Evolutionary conservation across 2,888 invertebrate genomes (phyloP), one percentile per base, ranked within the genome.

Genomic region (Apamea anceps): DNA sequence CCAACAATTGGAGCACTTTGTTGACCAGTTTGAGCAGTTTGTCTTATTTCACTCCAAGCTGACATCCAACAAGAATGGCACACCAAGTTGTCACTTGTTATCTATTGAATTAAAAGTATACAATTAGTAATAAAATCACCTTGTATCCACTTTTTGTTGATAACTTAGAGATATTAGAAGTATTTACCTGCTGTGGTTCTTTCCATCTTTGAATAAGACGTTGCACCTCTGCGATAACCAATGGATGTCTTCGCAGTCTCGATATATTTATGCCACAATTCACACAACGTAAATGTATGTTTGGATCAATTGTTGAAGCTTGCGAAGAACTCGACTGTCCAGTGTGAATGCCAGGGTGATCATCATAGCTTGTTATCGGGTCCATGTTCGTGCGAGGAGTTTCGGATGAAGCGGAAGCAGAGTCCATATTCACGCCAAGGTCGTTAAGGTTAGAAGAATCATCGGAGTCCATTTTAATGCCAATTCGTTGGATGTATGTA

Each of bases 191-290:
- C 60, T 60, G 12, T 60, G 60, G n/a, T 60, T 60, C 60, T 12
- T 12, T 60, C 60, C n/a, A 60, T n/a, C 60, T 60, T 60, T 60
- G n/a, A 60, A 60, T 60, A 60, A 60, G 60, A 12, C 13, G 60
- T 60, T 18, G 28, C 63, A 63, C 63, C 18, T 63, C 63, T 63
- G 63, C 63, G 63, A 63, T 28, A 63, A 63, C 63, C 28, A 63
- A 63, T 63, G 63, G 28, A 63, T 63, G 28, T 63, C 18, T 63
- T 28, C 63, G 28, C 63, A 63, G 15, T 63, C 63, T 63, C 15
- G 63, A 63, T 63, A 63, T 63, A 63, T 28, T 63, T 63, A 63
- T 63, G n/a, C 15, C 63, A 63, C 63, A 63, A 28, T 28, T 63
- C 28, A 63, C 63, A 63, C 63, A 63, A 63, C 15, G 63, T 63